Base-by-base conservation (phyloP, 2,888 invertebrate species). In the Tetramorium bicarinatum region DNA sequence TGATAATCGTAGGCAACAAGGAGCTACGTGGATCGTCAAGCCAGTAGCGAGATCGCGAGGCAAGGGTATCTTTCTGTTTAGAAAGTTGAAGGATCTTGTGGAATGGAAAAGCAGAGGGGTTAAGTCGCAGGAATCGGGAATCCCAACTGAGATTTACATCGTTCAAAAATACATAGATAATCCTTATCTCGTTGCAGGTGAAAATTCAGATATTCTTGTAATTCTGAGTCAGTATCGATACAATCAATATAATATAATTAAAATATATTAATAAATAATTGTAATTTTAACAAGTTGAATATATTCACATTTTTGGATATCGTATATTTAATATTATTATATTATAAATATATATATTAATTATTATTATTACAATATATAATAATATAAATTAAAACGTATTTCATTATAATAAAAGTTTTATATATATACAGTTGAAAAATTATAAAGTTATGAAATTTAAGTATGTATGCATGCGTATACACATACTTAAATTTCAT, bases 1-100 rank as follows among this genome's bases (percentile, higher is more conserved):
- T 34, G 13, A 29, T 29, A 34, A 76, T 56, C 4, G 1, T 21
- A 80, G 79, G 82, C 95, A 95, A 83, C 95, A 95, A 62, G 96
- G 96, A 13, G 95, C 95, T 4, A 96, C 96, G n/a, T 96, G 96
- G 96, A 96, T 96, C 77, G 96, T 96, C 94, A 97, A 96, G 90
- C 96, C 96, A 0, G 96, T 96, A 0, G 95, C 95, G 3, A 96
- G 96, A 49, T 96, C 96, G 13, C 96, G 96, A 93, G 96, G 96
- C 25, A 95, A 95, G 84, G 96, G 96, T 13, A 96, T 96, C 61
- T 96, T 96, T 91, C 94, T 96, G 25, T 96, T 96, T 91, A 93
- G 95, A 76, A 95, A 95, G 66, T 82, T 95, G 25, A 94, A 92
- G 82, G 93, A 94, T 71, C 88, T 95, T n/a, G 84, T 87, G 25